Conservation (phyloP, 2,113 vertebrate species). For the Halichoeres trimaculatus region DNA sequence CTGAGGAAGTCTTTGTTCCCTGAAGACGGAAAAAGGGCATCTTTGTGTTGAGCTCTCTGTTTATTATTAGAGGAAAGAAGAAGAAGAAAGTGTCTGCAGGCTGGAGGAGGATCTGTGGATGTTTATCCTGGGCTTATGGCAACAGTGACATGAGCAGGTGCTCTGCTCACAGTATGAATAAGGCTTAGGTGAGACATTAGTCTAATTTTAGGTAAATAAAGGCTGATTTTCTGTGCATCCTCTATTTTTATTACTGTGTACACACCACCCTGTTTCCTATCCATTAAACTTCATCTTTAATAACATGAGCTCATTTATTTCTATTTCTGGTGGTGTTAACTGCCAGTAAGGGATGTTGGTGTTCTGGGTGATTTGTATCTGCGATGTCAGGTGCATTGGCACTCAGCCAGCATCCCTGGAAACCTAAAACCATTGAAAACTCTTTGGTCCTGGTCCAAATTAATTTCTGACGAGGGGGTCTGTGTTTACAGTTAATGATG, state of each 20-base stretch:
- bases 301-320: neutral
- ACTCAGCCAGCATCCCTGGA: conserved; percentile 18
- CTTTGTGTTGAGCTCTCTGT: neutral
- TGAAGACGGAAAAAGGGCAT: conserved; percentile 18
- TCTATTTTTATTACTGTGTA: neutral
- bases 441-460: conserved; percentile 2
- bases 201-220: conserved; percentile 12
- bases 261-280: neutral
- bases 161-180: conserved; percentile 50
- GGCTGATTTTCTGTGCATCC: neutral
- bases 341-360: neutral
- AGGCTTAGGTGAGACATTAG: neutral
- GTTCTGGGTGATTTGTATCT: conserved; percentile 13
- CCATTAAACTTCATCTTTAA: neutral
- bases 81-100: conserved; percentile 9
- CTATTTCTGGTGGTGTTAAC: neutral
- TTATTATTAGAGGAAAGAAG: neutral
- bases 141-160: conserved; percentile 51
- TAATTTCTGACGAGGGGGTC: neutral
- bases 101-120: conserved; percentile 16
- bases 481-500: conserved; percentile 3
- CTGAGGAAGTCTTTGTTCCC: conserved; percentile 42
- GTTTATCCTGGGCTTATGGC: conserved; percentile 7
- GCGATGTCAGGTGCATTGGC: conserved; percentile 50
- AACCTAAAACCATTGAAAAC: neutral